Base-by-base conservation (phyloP, 2,113 vertebrate genomes). In the Phyllostomus discolor region DNA sequence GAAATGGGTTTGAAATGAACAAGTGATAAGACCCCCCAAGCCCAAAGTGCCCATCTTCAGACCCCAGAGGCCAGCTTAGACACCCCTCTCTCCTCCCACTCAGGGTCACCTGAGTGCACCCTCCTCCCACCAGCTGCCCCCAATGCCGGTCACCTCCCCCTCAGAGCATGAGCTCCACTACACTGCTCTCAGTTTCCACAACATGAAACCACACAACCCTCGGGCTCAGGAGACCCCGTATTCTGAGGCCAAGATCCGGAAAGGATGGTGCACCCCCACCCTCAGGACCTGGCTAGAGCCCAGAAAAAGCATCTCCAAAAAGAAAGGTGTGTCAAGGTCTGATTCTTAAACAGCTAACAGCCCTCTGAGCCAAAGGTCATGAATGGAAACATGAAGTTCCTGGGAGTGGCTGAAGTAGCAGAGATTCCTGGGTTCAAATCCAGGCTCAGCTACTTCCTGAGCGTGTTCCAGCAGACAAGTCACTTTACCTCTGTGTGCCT, bases 91-190 rank as follows among this genome's bases (percentile, higher is more conserved):
- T 79, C 6, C 0, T 46, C 0, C 38, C 22, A 10, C 43, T 46
- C 62, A 96, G 96, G 66, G 12, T 82, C 66, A 76, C 38, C 17
- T 66, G 57, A 57, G 26, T 8, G 28, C 35, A 64, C 20, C 66
- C 35, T 12, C 19, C 59, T 41, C 41, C 7, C 57, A 57, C 35
- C 22, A 31, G 31, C 33, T 4, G 2, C 28, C 48, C 57, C 26
- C 76, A 4, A 16, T 4, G 1, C 5, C 0, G 0, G 69, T 67
- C 7, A 0, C 31, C 26, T 64, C 62, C n/a, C 14, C 50, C 31
- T 20, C 31, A 8, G 83, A 24, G 16, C 62, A 87, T 1, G 82
- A 87, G 31, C 75, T 73, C 57, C 33, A 81, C 2, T 95, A 95
- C 0, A 66, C 94, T 35, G 41, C 3, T 31, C 78, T 92, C 59